phyloP scores from a whole-genome alignment of 2,113 vertebrate genomes.

The Typhlomys cinereus region DNA sequence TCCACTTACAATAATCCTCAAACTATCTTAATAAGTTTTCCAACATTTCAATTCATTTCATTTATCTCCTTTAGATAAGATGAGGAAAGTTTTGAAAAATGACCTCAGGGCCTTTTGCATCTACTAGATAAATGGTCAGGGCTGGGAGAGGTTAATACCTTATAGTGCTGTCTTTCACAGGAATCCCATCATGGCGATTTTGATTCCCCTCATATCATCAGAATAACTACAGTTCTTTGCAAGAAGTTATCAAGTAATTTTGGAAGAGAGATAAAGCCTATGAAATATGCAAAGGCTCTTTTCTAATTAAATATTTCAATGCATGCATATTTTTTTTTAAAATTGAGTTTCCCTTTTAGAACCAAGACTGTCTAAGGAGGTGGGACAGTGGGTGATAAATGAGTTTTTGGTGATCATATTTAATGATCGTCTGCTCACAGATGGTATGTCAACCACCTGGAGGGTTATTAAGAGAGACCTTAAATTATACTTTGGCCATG shows the following conservation, averaged over 20 bases:
- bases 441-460: background rate
- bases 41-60: slow-evolving; percentile 64
- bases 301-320: slow-evolving; percentile 62
- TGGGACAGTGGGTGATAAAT: background rate
- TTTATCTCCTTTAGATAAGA: slow-evolving; percentile 70
- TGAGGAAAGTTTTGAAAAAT: slow-evolving; percentile 50
- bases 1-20: slow-evolving; percentile 28
- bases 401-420: slow-evolving; percentile 2
- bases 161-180: background rate
- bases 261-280: slow-evolving; percentile 30
- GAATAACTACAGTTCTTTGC: background rate
- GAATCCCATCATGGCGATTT: background rate
- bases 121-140: slow-evolving; percentile 5
- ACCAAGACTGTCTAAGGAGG: background rate
- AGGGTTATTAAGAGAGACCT: background rate
- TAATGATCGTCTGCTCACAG: slow-evolving; percentile 33
- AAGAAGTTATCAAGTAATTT: slow-evolving; percentile 55
- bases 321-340: slow-evolving; percentile 55
- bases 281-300: slow-evolving; percentile 55
- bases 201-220: background rate
- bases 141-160: background rate
- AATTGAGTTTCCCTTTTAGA: slow-evolving; percentile 47
- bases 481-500: background rate
- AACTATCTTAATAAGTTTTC: slow-evolving; percentile 65
- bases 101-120: slow-evolving; percentile 31